Evolutionary conservation across 2,888 invertebrate species (phyloP), one percentile per base, ranked within the genome.

Genomic region (Acleris literana): DNA sequence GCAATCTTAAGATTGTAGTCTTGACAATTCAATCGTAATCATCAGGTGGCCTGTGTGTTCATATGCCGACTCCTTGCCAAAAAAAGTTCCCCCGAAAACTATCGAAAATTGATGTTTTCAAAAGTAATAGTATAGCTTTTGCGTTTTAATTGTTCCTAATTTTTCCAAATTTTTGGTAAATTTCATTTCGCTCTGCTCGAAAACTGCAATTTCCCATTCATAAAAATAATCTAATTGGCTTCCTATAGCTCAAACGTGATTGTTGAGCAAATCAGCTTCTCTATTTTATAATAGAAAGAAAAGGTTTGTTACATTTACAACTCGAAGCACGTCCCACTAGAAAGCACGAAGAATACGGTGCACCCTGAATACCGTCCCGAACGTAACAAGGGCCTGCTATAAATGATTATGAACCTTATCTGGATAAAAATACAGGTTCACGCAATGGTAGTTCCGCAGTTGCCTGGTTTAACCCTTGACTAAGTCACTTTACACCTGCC

Each of bases 321-420:
- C 68, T 59, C 79, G 68, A 70, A 70, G 52, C 73, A 74, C 76
- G 79, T 79, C 65, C 68, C 59, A 73, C 77, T 76, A 77, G 80
- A 78, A 80, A 77, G 76, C 77, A 84, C 76, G 77, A 78, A 78
- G 68, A 43, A 62, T 60, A 64, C 55, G 64, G 48, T 49, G 64
- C 61, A 57, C 53, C 60, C 43, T 60, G 64, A 57, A 61, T 58
- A 63, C 63, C 57, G 33, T 39, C 22, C 48, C 43, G 17, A 48
- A 58, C n/a, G n/a, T 56, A 61, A 52, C 43, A 55, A 18, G 22
- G 2, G 25, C 43, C 20, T 49, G 9, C 18, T 20, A 16, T 44
- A 20, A 29, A 22, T 17, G 22, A 65, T 51, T 44, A 6, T 51
- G 6, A 44, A 44, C 65, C 25, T 43, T 65, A 56, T 56, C 5